These are phyloP conservation scores for Drosophila cardini DNA, from an alignment of 1,140 invertebrate genomes.

Conservation along the genomic window DNA sequence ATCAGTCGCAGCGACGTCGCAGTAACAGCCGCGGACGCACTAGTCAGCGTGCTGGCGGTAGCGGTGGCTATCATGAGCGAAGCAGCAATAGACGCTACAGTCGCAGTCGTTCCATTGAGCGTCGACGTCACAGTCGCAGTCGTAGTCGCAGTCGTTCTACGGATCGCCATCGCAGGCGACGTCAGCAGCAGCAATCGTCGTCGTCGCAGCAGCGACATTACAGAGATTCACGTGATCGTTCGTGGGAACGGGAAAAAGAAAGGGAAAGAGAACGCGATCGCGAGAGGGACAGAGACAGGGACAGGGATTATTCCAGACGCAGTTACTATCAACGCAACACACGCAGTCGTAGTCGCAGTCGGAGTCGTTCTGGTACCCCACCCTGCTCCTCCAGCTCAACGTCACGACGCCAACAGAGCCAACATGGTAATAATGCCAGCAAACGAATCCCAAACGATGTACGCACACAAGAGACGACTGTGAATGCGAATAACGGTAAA, in stretches of 20 bases:
- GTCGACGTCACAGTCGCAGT: slow-evolving; percentile 53
- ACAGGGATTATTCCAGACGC: slow-evolving; percentile 51
- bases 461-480: not conserved
- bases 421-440: slow-evolving; percentile 23
- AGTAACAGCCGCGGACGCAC: slow-evolving; percentile 42
- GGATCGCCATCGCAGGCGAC: slow-evolving; percentile 32
- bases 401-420: slow-evolving; percentile 15
- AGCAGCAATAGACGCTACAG: slow-evolving; percentile 29
- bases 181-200: slow-evolving; percentile 13
- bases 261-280: slow-evolving; percentile 42
- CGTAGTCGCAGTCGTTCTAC: slow-evolving; percentile 31
- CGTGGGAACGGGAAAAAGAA: slow-evolving; percentile 46
- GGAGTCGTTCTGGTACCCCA: slow-evolving; percentile 34
- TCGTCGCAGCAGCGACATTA: slow-evolving; percentile 34
- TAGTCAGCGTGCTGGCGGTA: slow-evolving; percentile 8
- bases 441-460: not conserved
- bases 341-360: slow-evolving; percentile 36
- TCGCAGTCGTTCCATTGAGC: slow-evolving; percentile 35
- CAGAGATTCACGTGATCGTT: slow-evolving; percentile 52
- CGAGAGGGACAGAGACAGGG: slow-evolving; percentile 34
- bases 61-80: slow-evolving; percentile 41
- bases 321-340: slow-evolving; percentile 47
- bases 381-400: slow-evolving; percentile 2
- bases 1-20: slow-evolving; percentile 44
- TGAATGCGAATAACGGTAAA: not conserved